A percentile compares a stretch with the other conserved stretches of the same genome.
phyloP scores from a whole-genome alignment of 2,888 invertebrate genomes.

The Mimachlamys varia region DNA sequence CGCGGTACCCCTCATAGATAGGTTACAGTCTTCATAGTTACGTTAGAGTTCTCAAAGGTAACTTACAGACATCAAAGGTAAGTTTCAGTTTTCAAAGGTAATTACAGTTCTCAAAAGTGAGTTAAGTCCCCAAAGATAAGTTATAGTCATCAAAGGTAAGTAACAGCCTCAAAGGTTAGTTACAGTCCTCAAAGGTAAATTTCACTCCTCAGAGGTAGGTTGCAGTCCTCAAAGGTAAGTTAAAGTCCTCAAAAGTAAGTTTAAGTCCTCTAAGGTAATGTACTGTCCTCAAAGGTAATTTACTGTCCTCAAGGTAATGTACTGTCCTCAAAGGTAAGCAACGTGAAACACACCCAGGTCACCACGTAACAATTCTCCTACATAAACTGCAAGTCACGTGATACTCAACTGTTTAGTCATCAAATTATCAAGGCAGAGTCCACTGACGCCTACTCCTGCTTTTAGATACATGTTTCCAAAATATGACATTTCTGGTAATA shows the following conservation, averaged over 20 bases:
- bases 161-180: constrained; percentile 84
- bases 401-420: background rate
- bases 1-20: constrained; percentile 84
- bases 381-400: constrained; percentile 74
- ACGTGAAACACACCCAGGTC: background rate
- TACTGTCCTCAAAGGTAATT: too few species aligned
- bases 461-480: too few species aligned
- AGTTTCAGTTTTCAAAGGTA: too few species aligned
- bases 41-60: constrained; percentile 78
- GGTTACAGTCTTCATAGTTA: constrained; percentile 45
- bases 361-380: constrained; percentile 83
- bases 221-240: background rate
- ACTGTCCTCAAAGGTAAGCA: constrained; percentile 82
- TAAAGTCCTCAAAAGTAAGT: constrained; percentile 78
- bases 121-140: too few species aligned
- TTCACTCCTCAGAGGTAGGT: constrained; percentile 83
- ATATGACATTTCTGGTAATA: too few species aligned
- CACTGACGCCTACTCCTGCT: too few species aligned
- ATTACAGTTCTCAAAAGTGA: too few species aligned
- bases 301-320: too few species aligned
- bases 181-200: constrained; percentile 84
- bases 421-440: too few species aligned
- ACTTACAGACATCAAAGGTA: too few species aligned
- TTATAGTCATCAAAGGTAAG: constrained; percentile 84
- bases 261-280: too few species aligned